These are phyloP conservation scores for Lutra lutra DNA, from an alignment of 2,797 vertebrate genomes.

Conservation along the genomic window DNA sequence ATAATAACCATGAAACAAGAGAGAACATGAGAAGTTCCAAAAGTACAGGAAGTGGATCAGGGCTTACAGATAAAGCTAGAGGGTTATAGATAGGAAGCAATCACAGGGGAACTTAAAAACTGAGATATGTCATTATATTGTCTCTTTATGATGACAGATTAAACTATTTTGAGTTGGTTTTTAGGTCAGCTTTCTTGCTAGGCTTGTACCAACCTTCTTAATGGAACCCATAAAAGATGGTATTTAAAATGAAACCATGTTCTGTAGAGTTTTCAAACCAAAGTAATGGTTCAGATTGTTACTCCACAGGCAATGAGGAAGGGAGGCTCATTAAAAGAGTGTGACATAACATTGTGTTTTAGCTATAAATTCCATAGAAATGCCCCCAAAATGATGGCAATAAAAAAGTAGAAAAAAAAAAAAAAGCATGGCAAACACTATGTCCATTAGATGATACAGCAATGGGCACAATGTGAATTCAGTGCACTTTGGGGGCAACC, in stretches of 20 bases:
- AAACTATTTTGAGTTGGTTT: not conserved
- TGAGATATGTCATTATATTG: not conserved
- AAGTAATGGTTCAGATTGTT: not conserved
- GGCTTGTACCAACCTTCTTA: not conserved
- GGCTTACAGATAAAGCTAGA: not conserved
- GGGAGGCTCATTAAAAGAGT: not conserved
- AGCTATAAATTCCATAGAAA: not conserved
- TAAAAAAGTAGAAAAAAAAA: not conserved
- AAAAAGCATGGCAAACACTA: not conserved
- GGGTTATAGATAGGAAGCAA: not conserved
- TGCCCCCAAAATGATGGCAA: not conserved
- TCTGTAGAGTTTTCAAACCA: not conserved
- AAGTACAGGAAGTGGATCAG: not conserved
- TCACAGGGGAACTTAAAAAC: not conserved
- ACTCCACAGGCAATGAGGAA: not conserved
- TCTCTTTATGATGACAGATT: not conserved
- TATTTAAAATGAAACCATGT: not conserved
- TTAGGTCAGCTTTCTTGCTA: not conserved
- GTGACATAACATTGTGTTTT: not conserved
- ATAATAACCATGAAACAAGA: not conserved
- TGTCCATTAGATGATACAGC: not conserved
- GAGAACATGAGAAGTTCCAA: not conserved
- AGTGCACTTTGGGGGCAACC: not conserved
- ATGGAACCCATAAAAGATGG: not conserved
- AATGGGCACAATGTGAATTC: not conserved